These are phyloP conservation scores for Aphelenchoides avenae DNA, from an alignment of 1,140 invertebrate species.

Conservation along the genomic window DNA sequence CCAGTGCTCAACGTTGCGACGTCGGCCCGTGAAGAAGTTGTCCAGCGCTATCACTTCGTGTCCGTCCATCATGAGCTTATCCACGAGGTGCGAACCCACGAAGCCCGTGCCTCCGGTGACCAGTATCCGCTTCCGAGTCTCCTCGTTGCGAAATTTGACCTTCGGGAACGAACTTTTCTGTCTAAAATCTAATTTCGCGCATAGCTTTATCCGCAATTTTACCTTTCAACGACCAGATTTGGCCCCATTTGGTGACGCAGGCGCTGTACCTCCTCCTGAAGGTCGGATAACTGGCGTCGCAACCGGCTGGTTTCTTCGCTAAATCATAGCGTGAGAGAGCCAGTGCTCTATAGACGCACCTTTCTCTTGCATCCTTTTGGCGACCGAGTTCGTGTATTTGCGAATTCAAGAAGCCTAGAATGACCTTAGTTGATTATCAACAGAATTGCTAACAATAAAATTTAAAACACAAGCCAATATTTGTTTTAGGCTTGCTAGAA, in stretches of 20 bases:
- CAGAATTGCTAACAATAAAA: no score
- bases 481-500: no score
- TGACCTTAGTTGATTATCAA: no score
- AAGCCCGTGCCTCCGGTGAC: conserved; percentile 97
- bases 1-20: conserved; percentile 90
- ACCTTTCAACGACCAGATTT: conserved; percentile 15
- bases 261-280: no score
- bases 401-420: no score
- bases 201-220: conserved; percentile 4
- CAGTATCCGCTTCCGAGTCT: conserved; percentile 61
- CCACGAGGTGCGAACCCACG: conserved; percentile 95
- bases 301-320: no score
- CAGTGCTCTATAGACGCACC: no score
- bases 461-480: no score
- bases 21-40: conserved; percentile 92
- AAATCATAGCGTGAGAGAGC: no score
- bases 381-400: no score
- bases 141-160: conserved; percentile 50
- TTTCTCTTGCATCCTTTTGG: no score
- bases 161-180: conserved; percentile 33
- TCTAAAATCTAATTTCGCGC: conserved; percentile 2
- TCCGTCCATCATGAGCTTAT: conserved; percentile 86
- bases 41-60: conserved; percentile 97
- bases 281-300: no score
- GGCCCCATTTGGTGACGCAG: not conserved